Conservation (phyloP, 53 echinoderm and acorn worm genomes). For the Mesocentrotus franciscanus region DNA sequence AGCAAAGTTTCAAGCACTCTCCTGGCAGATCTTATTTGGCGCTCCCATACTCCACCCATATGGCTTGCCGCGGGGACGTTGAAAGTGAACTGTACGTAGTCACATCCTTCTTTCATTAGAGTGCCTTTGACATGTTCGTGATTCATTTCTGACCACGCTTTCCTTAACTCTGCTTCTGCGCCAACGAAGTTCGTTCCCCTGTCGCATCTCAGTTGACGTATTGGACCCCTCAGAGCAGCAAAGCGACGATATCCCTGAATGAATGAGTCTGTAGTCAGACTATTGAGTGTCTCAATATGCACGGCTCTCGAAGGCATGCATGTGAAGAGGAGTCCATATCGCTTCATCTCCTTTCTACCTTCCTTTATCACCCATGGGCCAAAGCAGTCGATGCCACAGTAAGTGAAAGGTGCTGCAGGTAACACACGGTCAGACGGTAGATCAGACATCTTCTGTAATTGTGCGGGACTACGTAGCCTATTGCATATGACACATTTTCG, state of each 20-base stretch:
- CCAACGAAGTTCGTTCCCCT: conserved; percentile 54
- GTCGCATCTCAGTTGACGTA: conserved; percentile 52
- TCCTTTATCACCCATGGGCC: conserved; percentile 61
- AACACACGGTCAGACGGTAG: conserved; percentile 70
- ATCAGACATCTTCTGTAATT: conserved; percentile 78
- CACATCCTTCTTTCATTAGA: conserved; percentile 12
- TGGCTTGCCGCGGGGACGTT: conserved; percentile 50
- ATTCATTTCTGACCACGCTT: conserved; percentile 40
- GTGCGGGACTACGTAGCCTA: background rate
- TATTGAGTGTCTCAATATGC: conserved; percentile 64
- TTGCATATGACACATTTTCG: conserved; percentile 66
- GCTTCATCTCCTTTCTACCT: conserved; percentile 53
- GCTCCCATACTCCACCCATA: conserved; percentile 57
- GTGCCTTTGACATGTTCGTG: background rate
- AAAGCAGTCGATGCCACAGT: conserved; percentile 73
- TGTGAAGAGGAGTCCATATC: conserved; percentile 64
- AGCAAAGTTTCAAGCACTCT: conserved; percentile 58
- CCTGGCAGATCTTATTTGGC: background rate
- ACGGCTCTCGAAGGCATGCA: conserved; percentile 57
- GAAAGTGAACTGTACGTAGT: conserved; percentile 40
- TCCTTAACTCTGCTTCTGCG: conserved; percentile 21
- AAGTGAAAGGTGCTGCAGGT: conserved; percentile 77
- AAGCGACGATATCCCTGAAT: conserved; percentile 45
- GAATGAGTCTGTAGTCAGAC: conserved; percentile 68
- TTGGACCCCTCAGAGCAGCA: conserved; percentile 11